phyloP scores from a whole-genome alignment of 2,113 vertebrate genomes.

The Cairina moschata region DNA sequence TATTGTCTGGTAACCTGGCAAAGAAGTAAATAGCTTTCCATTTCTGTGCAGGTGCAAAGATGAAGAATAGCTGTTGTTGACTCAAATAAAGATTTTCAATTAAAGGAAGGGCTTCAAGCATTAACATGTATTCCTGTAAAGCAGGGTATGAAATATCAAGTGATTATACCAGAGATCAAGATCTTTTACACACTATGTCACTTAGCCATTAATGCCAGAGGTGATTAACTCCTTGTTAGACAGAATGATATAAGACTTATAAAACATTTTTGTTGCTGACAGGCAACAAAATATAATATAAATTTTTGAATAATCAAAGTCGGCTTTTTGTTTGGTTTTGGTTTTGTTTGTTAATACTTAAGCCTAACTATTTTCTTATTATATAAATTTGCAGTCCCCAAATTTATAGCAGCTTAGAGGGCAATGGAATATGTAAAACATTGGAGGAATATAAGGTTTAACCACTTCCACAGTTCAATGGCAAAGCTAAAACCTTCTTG shows the following conservation, averaged over 20 bases:
- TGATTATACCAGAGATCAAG: not conserved
- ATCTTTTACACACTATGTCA: not conserved
- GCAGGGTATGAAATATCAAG: not conserved
- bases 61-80: not conserved
- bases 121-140: not conserved
- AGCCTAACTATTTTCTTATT: not conserved
- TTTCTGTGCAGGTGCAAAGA: not conserved
- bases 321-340: too few relatives aligned
- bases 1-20: not conserved
- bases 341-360: not conserved
- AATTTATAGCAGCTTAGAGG: not conserved
- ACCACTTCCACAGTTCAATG: not conserved
- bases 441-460: not conserved
- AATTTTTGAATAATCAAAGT: not conserved
- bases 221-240: not conserved
- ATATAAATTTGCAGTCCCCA: not conserved
- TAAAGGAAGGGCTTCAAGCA: not conserved
- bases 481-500: not conserved
- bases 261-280: not conserved
- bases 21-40: not conserved
- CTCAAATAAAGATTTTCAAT: not conserved
- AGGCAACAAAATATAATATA: not conserved
- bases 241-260: not conserved
- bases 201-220: not conserved
- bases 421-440: not conserved